Base-by-base conservation (phyloP, 2,888 invertebrate species). In the Galeopsomyia nigrocyanea region DNA sequence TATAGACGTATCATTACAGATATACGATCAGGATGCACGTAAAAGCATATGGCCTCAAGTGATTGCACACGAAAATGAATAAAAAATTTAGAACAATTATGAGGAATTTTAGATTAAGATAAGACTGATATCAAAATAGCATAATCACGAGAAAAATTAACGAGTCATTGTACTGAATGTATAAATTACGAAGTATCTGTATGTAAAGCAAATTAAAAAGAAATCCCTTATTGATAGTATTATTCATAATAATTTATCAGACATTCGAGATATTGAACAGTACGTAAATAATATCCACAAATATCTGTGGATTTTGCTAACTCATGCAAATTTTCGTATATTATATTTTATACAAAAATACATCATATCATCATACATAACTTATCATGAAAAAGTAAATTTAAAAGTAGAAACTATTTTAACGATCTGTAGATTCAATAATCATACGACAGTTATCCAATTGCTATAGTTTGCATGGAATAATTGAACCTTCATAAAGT, bases 111-210 rank as follows among this genome's bases (percentile, higher is more conserved):
- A 80, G 76, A 77, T 80, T 78, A 78, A 79, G 75, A 80, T 75
- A 81, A 82, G 81, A 82, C 80, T 81, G 81, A 82, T 72, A 76
- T 69, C 71, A 74, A 71, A 69, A 73, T 69, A 68, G 68, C 56
- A 67, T 63, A 61, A 46, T 58, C 55, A 57, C 58, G 26, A 58
- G 22, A 39, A 50, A 26, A 60, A 39, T 39, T 22, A 60, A 26
- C 21, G 19, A 51, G 39, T 21, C 14, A 21, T 61, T 9, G 56
- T 13, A 65, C n/a, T 46, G 22, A 47, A 61, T 62, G 55, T 58
- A 68, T 51, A 65, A 66, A 65, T 63, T 65, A 63, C 65, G 64
- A 64, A 61, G 31, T 60, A 68, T 65, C 69, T 58, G 55, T 31
- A 39, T 31, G 16, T 10, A 58, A 31, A n/a, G 2, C 7, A 7